These are phyloP conservation scores for Sciaenops ocellatus DNA, from an alignment of 2,797 vertebrate genomes.

Conservation along the genomic window DNA sequence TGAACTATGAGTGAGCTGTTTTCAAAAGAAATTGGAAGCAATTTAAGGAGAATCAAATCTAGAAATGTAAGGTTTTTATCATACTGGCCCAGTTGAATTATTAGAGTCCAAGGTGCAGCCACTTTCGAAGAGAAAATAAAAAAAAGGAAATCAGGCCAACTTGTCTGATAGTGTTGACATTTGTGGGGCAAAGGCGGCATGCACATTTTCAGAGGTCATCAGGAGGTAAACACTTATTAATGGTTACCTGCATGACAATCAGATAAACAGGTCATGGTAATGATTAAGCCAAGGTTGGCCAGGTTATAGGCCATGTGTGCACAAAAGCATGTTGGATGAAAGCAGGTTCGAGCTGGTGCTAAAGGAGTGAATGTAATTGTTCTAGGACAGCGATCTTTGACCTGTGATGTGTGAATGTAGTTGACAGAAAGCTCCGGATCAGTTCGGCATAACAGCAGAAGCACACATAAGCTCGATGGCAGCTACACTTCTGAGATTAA, in stretches of 20 bases:
- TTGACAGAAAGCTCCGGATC: slow-evolving; percentile 42
- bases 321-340: slow-evolving; percentile 80
- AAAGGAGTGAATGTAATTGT: slow-evolving; percentile 83
- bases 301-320: slow-evolving; percentile 85
- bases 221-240: slow-evolving; percentile 99
- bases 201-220: slow-evolving; percentile 95
- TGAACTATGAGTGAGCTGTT: slow-evolving; percentile 31
- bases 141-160: slow-evolving; percentile 67
- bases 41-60: slow-evolving; percentile 47
- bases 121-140: slow-evolving; percentile 55
- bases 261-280: slow-evolving; percentile 97
- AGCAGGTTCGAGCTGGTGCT: slow-evolving; percentile 78
- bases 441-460: slow-evolving; percentile 20
- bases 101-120: slow-evolving; percentile 67
- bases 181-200: slow-evolving; percentile 88
- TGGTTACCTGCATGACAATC: slow-evolving; percentile 97
- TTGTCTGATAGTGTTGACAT: slow-evolving; percentile 86
- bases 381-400: slow-evolving; percentile 85
- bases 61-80: slow-evolving; percentile 49
- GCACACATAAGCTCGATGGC: slow-evolving; percentile 17
- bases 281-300: slow-evolving; percentile 93
- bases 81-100: slow-evolving; percentile 31
- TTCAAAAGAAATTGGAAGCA: slow-evolving; percentile 45
- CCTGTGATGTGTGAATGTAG: slow-evolving; percentile 79
- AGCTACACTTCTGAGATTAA: slow-evolving; percentile 49